Conservation (phyloP, 2,888 invertebrate genomes). For the Cephus nigrinus region DNA sequence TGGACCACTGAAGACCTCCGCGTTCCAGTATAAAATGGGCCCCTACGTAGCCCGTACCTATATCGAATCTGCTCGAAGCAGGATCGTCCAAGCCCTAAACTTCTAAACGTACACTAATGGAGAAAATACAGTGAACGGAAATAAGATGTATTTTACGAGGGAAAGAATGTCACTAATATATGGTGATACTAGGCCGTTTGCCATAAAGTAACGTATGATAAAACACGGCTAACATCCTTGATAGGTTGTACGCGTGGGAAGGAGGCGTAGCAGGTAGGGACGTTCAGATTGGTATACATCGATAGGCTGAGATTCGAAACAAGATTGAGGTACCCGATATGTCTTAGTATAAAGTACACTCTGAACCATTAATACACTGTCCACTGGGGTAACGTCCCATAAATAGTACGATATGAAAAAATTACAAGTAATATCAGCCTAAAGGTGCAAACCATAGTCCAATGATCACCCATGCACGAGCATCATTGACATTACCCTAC, state of each 20-base stretch:
- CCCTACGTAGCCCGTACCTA: not conserved
- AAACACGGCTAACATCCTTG: constrained; percentile 37
- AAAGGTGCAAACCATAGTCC: constrained; percentile 2
- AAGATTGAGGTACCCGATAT: constrained; percentile 36
- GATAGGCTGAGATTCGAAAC: constrained; percentile 30
- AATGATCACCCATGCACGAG: not conserved
- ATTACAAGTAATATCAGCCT: constrained; percentile 27
- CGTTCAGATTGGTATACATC: constrained; percentile 35
- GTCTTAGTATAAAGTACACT: constrained; percentile 17
- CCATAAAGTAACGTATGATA: constrained; percentile 29
- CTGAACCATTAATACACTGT: constrained; percentile 27
- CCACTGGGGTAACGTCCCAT: constrained; percentile 25
- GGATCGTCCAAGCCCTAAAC: not conserved
- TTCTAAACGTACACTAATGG: not conserved
- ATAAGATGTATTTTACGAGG: constrained; percentile 31
- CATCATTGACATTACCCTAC: not conserved
- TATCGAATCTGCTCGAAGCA: not conserved
- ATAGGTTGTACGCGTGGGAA: constrained; percentile 39
- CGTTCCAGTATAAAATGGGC: not conserved
- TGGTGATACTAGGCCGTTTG: constrained; percentile 22
- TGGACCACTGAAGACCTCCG: not conserved
- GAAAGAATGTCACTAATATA: constrained; percentile 32
- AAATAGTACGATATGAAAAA: constrained; percentile 26
- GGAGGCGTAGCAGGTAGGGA: constrained; percentile 27
- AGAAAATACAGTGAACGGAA: constrained; percentile 10